A percentile compares a stretch with the other conserved stretches of the same genome.
Evolutionary conservation across 1,140 invertebrate genomes (phyloP).

Genomic region (Tribolium madens): DNA sequence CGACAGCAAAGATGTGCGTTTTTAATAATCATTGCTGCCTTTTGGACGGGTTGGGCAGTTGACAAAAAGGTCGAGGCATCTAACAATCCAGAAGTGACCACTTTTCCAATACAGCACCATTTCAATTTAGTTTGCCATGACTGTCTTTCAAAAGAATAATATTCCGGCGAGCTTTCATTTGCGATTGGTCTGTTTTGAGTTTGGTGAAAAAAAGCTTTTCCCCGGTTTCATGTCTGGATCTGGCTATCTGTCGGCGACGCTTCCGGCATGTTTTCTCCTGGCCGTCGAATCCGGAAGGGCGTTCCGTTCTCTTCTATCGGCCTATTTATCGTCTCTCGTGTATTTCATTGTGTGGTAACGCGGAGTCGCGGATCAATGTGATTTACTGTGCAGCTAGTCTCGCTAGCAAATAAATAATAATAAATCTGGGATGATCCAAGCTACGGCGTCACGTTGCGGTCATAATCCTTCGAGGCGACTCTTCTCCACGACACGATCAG

Average conservation of each 20-base stretch:
- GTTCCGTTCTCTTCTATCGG: constrained; percentile 42
- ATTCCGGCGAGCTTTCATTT: background rate
- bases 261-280: constrained; percentile 33
- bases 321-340: constrained; percentile 50
- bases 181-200: constrained; percentile 12
- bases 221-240: constrained; percentile 18
- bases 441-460: constrained; percentile 53
- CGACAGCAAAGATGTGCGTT: too few relatives aligned
- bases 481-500: constrained; percentile 32
- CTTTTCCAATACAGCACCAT: background rate
- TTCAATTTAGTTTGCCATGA: background rate
- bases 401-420: constrained; percentile 53
- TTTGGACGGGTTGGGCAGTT: too few relatives aligned
- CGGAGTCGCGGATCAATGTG: constrained; percentile 51
- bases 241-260: constrained; percentile 33
- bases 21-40: too few relatives aligned
- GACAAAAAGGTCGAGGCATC: background rate
- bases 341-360: constrained; percentile 50
- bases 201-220: constrained; percentile 15
- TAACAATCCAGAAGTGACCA: background rate
- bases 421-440: constrained; percentile 53
- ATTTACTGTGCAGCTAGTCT: constrained; percentile 44
- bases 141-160: constrained; percentile 8
- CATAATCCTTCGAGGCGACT: constrained; percentile 47
- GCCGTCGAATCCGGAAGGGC: constrained; percentile 29